Conservation (phyloP, 1,140 invertebrate species). For the Listronotus oregonensis region DNA sequence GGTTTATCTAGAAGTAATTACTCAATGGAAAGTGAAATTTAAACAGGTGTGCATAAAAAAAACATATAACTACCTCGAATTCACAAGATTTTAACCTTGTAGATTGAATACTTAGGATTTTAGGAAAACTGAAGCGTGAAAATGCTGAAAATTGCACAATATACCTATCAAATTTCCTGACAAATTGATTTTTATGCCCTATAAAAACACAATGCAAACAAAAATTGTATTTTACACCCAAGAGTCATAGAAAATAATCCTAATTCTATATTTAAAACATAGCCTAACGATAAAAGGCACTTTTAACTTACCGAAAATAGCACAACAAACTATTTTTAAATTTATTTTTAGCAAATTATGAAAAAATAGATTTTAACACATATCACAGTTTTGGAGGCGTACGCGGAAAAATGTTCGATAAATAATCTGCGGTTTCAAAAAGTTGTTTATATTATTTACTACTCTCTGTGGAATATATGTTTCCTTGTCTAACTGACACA, state of each 20-base stretch:
- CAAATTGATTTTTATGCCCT: neutral
- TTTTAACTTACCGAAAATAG: constrained; percentile 8
- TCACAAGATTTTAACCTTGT: too few relatives aligned
- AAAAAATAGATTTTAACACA: constrained; percentile 12
- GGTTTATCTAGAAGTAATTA: too few relatives aligned
- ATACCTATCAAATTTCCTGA: too few relatives aligned
- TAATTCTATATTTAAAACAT: constrained; percentile 5
- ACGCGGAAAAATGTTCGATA: constrained; percentile 7
- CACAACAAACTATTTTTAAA: constrained; percentile 6
- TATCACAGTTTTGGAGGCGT: constrained; percentile 8
- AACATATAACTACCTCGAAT: too few relatives aligned
- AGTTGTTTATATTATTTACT: too few relatives aligned
- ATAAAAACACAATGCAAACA: neutral
- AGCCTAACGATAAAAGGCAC: neutral
- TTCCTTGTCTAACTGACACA: too few relatives aligned
- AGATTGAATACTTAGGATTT: too few relatives aligned
- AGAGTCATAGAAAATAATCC: neutral
- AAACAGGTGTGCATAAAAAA: too few relatives aligned
- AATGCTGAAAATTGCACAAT: too few relatives aligned
- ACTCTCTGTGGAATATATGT: too few relatives aligned
- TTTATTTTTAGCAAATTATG: constrained; percentile 9
- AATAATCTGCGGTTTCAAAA: neutral
- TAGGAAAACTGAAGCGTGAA: too few relatives aligned
- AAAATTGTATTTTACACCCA: neutral
- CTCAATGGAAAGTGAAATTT: too few relatives aligned